Base-by-base conservation (phyloP, 2,113 vertebrate genomes). In the Triplophysa tibetana region DNA sequence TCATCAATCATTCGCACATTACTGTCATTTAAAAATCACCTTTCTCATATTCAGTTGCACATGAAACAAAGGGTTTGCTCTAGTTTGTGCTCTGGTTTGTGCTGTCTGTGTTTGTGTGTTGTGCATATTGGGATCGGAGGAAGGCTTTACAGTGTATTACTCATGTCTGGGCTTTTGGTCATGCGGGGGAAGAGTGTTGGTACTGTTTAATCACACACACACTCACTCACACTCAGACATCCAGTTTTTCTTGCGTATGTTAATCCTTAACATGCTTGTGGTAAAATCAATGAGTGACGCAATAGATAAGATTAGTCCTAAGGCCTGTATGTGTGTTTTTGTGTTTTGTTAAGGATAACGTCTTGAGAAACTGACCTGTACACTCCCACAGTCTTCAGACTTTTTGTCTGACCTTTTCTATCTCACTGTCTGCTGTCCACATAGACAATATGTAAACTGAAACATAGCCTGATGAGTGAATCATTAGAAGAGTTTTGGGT, bases 211-310 rank as follows among this genome's bases (percentile, higher is more conserved):
- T 6, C 56, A 24, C 61, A 24, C 61, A 24, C 11, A 24, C 61
- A 24, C 61, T 13, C 11, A 62, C 72, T 11, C 60, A 62, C 61
- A 24, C 14, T 24, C 10, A 62, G 3, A 3, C 14, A 29, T 29
- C 16, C 56, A 58, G 4, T 8, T 14, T 10, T 26, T 14, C 23
- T 9, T 29, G 43, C 23, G 62, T 21, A 75, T 23, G 19, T 21
- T 48, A 75, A 63, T 48, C 60, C 41, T 63, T 33, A 48, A n/a
- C 56, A 63, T 29, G 72, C 17, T 63, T 63, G 58, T 75, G 48
- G 58, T 48, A 13, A 75, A 75, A 63, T 75, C 9, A 14, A 63
- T 11, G 21, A 63, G 58, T 24, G 41, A 38, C 61, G 62, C 38
- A 21, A 14, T 6, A 21, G 41, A 50, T 50, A 29, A 23, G 73